Conservation (phyloP, 2,797 vertebrate species). For the Calcarius lapponicus region DNA sequence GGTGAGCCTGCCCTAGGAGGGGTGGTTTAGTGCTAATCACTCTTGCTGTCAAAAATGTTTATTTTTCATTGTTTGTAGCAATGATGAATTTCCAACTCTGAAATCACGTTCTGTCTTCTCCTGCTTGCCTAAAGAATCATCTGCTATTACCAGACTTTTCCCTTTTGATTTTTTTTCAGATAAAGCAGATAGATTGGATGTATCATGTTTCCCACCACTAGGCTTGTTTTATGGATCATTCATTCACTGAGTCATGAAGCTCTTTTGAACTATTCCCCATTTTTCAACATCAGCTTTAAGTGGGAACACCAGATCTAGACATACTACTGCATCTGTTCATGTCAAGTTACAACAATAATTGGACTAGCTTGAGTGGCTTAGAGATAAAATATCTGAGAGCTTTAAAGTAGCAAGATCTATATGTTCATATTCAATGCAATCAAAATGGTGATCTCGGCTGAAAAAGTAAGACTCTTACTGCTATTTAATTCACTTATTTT, state of each 20-base stretch:
- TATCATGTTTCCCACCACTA: background rate
- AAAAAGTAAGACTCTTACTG: background rate
- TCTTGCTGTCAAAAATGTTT: background rate
- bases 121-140: background rate
- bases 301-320: background rate
- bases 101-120: background rate
- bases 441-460: background rate
- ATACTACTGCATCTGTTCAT: background rate
- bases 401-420: no score
- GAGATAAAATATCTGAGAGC: background rate
- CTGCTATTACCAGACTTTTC: background rate
- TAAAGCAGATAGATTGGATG: background rate
- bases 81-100: background rate
- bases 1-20: background rate
- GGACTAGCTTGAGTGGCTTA: background rate
- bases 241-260: background rate
- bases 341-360: background rate
- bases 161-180: background rate
- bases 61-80: background rate
- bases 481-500: background rate
- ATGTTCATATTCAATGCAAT: background rate
- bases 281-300: conserved; percentile 24
- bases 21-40: background rate
- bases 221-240: background rate
- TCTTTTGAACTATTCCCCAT: conserved; percentile 32